phyloP scores from a whole-genome alignment of 2,888 invertebrate genomes.

The Xiphydria camelus region DNA sequence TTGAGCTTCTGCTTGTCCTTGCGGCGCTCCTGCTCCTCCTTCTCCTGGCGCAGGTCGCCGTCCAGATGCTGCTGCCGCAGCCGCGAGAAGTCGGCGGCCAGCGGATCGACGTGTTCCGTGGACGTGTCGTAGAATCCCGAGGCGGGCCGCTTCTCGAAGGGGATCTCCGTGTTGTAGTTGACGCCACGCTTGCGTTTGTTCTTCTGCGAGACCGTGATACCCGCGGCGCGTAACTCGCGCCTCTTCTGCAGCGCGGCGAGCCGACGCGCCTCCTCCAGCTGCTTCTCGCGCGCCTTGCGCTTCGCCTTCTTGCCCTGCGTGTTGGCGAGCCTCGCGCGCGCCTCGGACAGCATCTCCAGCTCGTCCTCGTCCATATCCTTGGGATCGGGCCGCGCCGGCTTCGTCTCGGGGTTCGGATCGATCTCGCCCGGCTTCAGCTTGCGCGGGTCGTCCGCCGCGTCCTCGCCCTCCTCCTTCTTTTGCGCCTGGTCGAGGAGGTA shows the following conservation, averaged over 20 bases:
- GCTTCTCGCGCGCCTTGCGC: constrained; percentile 95
- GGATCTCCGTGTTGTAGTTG: constrained; percentile 96
- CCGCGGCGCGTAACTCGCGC: constrained; percentile 96
- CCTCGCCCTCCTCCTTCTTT: constrained; percentile 93
- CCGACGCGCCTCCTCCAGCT: constrained; percentile 94
- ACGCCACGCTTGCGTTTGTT: constrained; percentile 88
- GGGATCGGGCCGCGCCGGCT: constrained; percentile 98
- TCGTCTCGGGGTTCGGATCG: constrained; percentile 99
- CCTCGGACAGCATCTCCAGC: constrained; percentile 98
- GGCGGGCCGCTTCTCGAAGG: constrained; percentile 94
- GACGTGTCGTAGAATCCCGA: constrained; percentile 95
- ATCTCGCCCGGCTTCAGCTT: constrained; percentile 99
- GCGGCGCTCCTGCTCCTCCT: constrained; percentile 90
- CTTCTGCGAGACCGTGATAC: constrained; percentile 74
- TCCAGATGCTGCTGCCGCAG: constrained; percentile 92
- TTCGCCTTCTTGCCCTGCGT: constrained; percentile 96
- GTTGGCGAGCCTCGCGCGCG: constrained; percentile 96
- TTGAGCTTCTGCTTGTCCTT: constrained; percentile 96
- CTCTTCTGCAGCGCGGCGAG: constrained; percentile 96
- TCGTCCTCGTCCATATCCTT: constrained; percentile 99
- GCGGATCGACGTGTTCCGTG: constrained; percentile 83
- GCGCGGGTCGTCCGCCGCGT: constrained; percentile 89
- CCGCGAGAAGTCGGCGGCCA: constrained; percentile 86
- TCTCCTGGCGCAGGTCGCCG: constrained; percentile 86
- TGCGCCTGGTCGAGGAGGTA: constrained; percentile 97